phyloP scores from a whole-genome alignment of 92 coral and sea anemone species.

The Porites cylindrica region DNA sequence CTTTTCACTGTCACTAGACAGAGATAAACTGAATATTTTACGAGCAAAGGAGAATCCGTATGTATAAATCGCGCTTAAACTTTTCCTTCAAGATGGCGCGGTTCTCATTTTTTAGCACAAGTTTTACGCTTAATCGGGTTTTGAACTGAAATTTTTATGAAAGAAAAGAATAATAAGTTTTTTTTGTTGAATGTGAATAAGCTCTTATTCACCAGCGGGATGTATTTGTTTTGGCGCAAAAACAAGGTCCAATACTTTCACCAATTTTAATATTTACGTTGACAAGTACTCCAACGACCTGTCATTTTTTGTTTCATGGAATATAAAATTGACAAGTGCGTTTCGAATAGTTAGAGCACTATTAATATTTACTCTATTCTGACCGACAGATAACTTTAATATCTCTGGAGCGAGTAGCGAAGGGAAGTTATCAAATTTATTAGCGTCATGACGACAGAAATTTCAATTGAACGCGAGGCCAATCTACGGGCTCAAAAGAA shows the following conservation, averaged over 20 bases:
- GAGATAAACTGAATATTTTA: neutral
- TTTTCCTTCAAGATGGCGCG: neutral
- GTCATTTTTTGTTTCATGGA: conserved; percentile 27
- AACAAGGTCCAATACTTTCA: conserved; percentile 1
- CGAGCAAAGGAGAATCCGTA: neutral
- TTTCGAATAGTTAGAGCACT: conserved; percentile 10
- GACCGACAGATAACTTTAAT: neutral
- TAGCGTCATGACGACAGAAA: conserved; percentile 34
- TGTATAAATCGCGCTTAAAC: neutral
- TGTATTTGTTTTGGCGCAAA: conserved; percentile 18
- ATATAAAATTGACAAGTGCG: conserved; percentile 31
- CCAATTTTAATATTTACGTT: conserved; percentile 14
- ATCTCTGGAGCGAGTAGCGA: neutral
- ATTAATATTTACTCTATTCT: conserved; percentile 18
- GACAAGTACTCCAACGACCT: conserved; percentile 23
- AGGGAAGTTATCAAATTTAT: neutral
- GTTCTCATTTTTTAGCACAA: neutral
- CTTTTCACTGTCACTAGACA: neutral
- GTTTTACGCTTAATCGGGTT: neutral
- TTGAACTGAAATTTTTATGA: neutral
- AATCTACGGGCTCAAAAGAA: conserved; percentile 64
- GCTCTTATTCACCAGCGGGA: neutral
- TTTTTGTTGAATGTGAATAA: neutral
- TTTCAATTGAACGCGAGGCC: conserved; percentile 68
- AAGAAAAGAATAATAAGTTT: neutral